Evolutionary conservation across 2,797 vertebrate genomes (phyloP).

Genomic region (Acestrorhynchus altus): DNA sequence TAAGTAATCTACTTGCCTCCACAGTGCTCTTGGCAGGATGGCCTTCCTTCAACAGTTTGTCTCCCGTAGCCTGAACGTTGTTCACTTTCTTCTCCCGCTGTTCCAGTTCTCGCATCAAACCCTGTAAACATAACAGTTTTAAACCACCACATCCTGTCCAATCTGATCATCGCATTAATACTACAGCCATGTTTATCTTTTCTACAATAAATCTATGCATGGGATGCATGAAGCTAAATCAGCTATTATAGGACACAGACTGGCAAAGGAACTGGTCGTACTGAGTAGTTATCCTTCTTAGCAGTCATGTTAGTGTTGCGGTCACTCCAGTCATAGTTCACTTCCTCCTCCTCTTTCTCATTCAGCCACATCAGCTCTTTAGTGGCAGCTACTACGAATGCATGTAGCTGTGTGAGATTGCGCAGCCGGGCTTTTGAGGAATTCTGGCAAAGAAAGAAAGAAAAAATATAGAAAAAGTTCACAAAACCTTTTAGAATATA

Average conservation of each 20-base stretch:
- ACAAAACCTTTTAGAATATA: neutral
- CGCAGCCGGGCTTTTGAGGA: constrained; percentile 85
- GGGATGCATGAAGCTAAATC: neutral
- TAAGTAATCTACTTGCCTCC: constrained; percentile 77
- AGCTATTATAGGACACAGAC: neutral
- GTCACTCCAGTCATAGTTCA: constrained; percentile 94
- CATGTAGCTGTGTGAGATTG: constrained; percentile 84
- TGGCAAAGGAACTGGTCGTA: constrained; percentile 57
- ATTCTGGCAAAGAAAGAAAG: constrained; percentile 70
- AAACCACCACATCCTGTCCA: neutral
- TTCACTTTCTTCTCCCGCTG: constrained; percentile 88
- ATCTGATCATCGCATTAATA: neutral
- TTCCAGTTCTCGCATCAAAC: constrained; percentile 92
- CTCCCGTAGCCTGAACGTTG: constrained; percentile 82
- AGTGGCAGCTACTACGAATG: constrained; percentile 86
- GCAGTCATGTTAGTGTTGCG: constrained; percentile 86
- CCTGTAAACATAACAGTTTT: constrained; percentile 70
- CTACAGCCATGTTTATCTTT: neutral
- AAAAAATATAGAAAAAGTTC: neutral
- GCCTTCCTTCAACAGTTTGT: constrained; percentile 86
- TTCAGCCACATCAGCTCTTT: constrained; percentile 96
- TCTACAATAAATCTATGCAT: too few species aligned
- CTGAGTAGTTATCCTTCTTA: constrained; percentile 95
- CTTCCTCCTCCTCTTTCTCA: constrained; percentile 94
- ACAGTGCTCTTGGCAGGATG: constrained; percentile 85